A percentile compares a stretch with the other conserved stretches of the same genome.
Conservation (phyloP, 2,113 vertebrate genomes). For the Raja brachyura region DNA sequence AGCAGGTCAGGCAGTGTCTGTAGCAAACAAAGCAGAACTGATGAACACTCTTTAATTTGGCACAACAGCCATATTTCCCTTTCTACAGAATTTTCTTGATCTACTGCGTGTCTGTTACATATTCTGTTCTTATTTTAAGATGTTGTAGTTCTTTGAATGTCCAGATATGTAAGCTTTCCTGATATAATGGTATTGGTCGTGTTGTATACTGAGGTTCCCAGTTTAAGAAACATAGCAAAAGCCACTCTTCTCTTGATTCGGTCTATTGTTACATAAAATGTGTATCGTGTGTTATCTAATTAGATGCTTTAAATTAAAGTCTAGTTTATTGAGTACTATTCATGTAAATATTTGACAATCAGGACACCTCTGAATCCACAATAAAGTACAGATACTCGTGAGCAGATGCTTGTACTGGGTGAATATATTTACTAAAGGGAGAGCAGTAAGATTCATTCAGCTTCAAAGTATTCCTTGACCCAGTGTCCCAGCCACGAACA, state of each 20-base stretch:
- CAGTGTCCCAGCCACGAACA: not conserved
- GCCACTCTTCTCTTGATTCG: not conserved
- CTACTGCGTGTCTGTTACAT: too few relatives aligned
- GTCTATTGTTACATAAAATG: not conserved
- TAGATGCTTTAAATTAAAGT: constrained; percentile 24
- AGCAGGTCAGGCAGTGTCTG: too few relatives aligned
- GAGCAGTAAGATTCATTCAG: not conserved
- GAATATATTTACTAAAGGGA: not conserved
- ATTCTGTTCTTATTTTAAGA: too few relatives aligned
- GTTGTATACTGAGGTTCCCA: not conserved
- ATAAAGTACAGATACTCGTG: not conserved
- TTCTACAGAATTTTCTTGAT: too few relatives aligned
- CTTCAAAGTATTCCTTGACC: not conserved
- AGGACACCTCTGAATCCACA: not conserved
- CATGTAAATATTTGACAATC: constrained; percentile 18
- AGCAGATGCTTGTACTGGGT: not conserved
- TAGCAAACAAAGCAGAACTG: too few relatives aligned
- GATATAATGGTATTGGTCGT: not conserved
- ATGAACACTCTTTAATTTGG: too few relatives aligned
- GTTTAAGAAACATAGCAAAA: not conserved
- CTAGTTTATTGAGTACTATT: constrained; percentile 20
- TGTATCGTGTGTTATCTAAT: not conserved
- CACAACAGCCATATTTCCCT: too few relatives aligned
- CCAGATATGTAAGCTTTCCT: not conserved
- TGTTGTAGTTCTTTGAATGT: too few relatives aligned